Evolutionary conservation across 1,140 invertebrate genomes (phyloP).

Genomic region (Diploscapter pachys): DNA sequence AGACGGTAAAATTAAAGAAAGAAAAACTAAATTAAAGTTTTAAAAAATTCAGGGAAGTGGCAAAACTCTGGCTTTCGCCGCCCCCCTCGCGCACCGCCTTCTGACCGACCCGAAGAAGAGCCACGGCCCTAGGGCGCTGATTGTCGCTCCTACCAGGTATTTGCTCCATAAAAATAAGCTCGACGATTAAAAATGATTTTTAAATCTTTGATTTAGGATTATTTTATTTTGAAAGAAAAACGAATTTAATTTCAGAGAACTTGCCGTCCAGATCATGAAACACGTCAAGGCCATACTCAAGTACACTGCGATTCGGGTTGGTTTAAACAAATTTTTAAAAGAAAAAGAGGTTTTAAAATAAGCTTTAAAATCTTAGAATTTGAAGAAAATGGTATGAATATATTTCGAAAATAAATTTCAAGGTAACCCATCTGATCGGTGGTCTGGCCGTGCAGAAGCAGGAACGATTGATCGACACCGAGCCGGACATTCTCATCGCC

Average conservation of each 20-base stretch:
- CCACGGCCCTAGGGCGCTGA: conserved; percentile 66
- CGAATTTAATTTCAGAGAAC: conserved; percentile 66
- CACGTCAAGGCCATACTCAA: conserved; percentile 11
- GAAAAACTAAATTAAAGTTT: conserved; percentile 1
- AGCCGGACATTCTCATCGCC: conserved; percentile 86
- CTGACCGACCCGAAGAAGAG: conserved; percentile 60
- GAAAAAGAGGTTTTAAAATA: conserved; percentile 63
- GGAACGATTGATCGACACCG: conserved; percentile 73
- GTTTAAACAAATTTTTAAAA: conserved; percentile 75
- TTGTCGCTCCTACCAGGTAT: conserved; percentile 78
- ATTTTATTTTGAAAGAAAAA: no score
- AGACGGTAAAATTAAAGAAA: conserved; percentile 67
- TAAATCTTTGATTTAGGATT: no score
- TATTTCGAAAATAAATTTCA: conserved; percentile 7
- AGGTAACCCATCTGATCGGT: conserved; percentile 36
- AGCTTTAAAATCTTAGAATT: conserved; percentile 70
- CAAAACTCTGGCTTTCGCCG: conserved; percentile 91
- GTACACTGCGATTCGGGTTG: conserved; percentile 75
- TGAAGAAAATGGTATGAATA: conserved; percentile 69
- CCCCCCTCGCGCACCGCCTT: conserved; percentile 82
- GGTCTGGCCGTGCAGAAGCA: conserved; percentile 71
- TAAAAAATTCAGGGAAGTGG: conserved; percentile 73
- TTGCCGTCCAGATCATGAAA: conserved; percentile 78
- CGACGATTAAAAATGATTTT: no score
- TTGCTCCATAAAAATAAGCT: no score